Evolutionary conservation across 30 jellyfish, hydroid and myxozoan genomes (phyloP).

Genomic region (Morbakka virulenta): DNA sequence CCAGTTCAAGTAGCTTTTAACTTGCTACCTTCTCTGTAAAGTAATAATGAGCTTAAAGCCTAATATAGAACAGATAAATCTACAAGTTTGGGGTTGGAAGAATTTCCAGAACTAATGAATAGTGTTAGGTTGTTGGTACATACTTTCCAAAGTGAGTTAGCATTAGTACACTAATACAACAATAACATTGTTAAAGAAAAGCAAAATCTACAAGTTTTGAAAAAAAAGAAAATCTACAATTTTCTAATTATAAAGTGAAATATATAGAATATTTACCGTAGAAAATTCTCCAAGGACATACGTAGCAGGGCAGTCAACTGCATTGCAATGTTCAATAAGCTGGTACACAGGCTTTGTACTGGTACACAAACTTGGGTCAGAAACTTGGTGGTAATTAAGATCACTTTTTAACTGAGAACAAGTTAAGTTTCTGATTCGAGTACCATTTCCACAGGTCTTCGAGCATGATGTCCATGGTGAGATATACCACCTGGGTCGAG

Average conservation of each 20-base stretch:
- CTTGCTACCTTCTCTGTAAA: too few species aligned
- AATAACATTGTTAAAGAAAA: too few species aligned
- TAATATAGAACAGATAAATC: too few species aligned
- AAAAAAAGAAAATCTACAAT: neutral
- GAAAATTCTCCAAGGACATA: constrained; percentile 55
- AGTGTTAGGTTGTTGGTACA: too few species aligned
- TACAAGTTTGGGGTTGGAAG: too few species aligned
- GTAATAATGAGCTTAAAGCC: too few species aligned
- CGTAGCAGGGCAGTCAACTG: constrained; percentile 56
- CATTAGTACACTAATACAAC: too few species aligned
- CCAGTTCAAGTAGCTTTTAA: too few species aligned
- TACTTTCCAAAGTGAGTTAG: too few species aligned
- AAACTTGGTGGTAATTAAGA: constrained; percentile 14
- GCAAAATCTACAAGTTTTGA: neutral
- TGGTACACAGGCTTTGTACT: constrained; percentile 35
- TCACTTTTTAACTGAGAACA: constrained; percentile 30
- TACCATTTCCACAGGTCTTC: constrained; percentile 71
- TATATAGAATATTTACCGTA: constrained; percentile 44
- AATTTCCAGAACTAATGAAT: too few species aligned
- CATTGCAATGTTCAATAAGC: constrained; percentile 43
- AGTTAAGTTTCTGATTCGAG: constrained; percentile 32
- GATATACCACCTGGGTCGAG: constrained; percentile 53
- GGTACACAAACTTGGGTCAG: constrained; percentile 25
- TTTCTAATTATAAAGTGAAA: neutral
- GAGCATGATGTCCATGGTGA: constrained; percentile 64